Evolutionary conservation across 2,113 vertebrate species (phyloP).

Genomic region (Oreochromis aureus): DNA sequence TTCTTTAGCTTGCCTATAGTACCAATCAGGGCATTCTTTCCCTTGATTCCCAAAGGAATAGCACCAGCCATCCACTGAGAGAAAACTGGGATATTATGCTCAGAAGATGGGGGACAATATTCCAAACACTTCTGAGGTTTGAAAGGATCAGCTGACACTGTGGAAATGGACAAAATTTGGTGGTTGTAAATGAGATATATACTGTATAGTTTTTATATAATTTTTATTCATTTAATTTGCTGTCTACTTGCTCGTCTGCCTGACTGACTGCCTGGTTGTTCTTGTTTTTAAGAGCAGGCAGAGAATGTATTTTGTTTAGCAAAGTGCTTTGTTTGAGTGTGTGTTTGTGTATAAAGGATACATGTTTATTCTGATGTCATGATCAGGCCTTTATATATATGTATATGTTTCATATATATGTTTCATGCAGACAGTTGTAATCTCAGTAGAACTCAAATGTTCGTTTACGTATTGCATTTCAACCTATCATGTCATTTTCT

Average conservation of each 20-base stretch:
- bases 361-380: neutral
- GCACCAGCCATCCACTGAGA: constrained; percentile 6
- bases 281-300: constrained; percentile 4
- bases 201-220: neutral
- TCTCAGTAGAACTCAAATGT: constrained; percentile 1
- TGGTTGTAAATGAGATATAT: neutral
- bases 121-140: constrained; percentile 14
- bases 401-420: neutral
- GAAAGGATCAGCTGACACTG: constrained; percentile 30
- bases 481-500: constrained; percentile 20
- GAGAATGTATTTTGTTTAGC: constrained; percentile 50
- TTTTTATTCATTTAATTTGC: neutral
- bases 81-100: neutral
- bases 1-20: neutral
- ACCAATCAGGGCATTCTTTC: neutral
- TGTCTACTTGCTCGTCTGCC: neutral
- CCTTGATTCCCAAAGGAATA: constrained; percentile 12
- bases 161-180: constrained; percentile 26
- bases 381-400: neutral
- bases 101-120: neutral
- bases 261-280: neutral
- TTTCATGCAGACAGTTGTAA: neutral
- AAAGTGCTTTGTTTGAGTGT: neutral
- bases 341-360: neutral
- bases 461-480: constrained; percentile 5